These are phyloP conservation scores for Diadema setosum DNA, from an alignment of 35 echinoderm and acorn worm genomes.

Conservation along the genomic window DNA sequence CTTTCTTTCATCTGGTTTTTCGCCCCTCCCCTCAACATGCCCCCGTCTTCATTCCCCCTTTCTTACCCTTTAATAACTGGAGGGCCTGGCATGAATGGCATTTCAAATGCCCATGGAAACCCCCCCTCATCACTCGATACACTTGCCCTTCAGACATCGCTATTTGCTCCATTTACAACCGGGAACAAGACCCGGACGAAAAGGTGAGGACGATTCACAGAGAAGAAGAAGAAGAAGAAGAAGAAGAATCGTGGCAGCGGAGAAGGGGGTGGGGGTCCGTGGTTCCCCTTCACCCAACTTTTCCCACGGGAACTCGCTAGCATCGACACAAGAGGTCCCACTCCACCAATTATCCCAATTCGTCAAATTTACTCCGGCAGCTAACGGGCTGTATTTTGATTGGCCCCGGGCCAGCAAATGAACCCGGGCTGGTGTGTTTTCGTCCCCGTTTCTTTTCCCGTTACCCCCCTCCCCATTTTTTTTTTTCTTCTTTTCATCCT, in stretches of 20 bases:
- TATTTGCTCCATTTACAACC: neutral
- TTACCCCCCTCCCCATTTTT: too few species aligned
- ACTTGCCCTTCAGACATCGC: neutral
- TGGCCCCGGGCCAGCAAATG: neutral
- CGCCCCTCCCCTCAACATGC: neutral
- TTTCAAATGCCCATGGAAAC: too few species aligned
- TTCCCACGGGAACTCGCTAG: too few species aligned
- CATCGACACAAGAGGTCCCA: too few species aligned
- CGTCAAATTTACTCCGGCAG: neutral
- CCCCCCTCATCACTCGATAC: neutral
- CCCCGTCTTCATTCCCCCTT: neutral
- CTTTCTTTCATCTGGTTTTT: neutral
- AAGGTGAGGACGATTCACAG: neutral
- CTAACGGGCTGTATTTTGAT: neutral
- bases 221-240: neutral
- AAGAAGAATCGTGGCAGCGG: neutral
- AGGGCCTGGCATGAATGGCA: too few species aligned
- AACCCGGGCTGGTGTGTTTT: neutral
- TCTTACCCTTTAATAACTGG: neutral
- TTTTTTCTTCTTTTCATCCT: too few species aligned
- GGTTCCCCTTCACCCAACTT: neutral
- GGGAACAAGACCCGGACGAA: neutral
- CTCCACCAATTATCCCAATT: conserved; percentile 1
- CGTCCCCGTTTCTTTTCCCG: too few species aligned
- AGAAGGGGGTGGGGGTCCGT: neutral